Evolutionary conservation across 2,888 invertebrate genomes (phyloP).

Genomic region (Mesochorus sp.): DNA sequence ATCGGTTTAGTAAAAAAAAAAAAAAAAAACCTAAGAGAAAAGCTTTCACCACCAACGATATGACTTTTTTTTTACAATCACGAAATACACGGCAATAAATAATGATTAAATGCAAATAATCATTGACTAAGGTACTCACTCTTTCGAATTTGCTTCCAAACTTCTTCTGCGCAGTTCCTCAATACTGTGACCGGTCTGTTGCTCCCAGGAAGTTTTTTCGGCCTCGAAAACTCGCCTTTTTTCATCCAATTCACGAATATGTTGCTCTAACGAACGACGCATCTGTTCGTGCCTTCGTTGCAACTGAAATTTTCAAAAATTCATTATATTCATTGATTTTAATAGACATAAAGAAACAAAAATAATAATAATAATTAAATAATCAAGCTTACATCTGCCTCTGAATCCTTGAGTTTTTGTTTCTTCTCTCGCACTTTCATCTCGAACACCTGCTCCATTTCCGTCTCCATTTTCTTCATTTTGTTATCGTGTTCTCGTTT

Average conservation of each 20-base stretch:
- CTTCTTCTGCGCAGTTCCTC: slow-evolving; percentile 94
- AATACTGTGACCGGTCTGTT: slow-evolving; percentile 92
- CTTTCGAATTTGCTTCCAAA: slow-evolving; percentile 94
- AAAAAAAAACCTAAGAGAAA: slow-evolving; percentile 22
- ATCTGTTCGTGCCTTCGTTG: slow-evolving; percentile 94
- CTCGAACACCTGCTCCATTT: slow-evolving; percentile 99
- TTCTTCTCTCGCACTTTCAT: slow-evolving; percentile 98
- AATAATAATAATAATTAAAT: background rate
- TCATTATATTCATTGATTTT: background rate
- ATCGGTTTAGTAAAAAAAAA: slow-evolving; percentile 26
- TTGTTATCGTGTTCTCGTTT: slow-evolving; percentile 97
- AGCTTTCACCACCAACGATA: slow-evolving; percentile 49
- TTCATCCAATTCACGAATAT: slow-evolving; percentile 96
- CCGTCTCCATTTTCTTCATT: slow-evolving; percentile 99
- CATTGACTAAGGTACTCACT: slow-evolving; percentile 84
- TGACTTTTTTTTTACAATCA: slow-evolving; percentile 52
- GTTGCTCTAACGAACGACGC: slow-evolving; percentile 91
- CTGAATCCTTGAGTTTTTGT: slow-evolving; percentile 97
- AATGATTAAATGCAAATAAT: slow-evolving; percentile 38
- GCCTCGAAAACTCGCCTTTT: slow-evolving; percentile 92
- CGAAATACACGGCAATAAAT: slow-evolving; percentile 41
- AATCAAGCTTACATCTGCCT: slow-evolving; percentile 87
- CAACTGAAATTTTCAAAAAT: slow-evolving; percentile 82
- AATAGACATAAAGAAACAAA: background rate
- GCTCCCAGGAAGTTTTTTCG: slow-evolving; percentile 95